Conservation (phyloP, 2,113 vertebrate genomes). For the Cynocephalus volans region DNA sequence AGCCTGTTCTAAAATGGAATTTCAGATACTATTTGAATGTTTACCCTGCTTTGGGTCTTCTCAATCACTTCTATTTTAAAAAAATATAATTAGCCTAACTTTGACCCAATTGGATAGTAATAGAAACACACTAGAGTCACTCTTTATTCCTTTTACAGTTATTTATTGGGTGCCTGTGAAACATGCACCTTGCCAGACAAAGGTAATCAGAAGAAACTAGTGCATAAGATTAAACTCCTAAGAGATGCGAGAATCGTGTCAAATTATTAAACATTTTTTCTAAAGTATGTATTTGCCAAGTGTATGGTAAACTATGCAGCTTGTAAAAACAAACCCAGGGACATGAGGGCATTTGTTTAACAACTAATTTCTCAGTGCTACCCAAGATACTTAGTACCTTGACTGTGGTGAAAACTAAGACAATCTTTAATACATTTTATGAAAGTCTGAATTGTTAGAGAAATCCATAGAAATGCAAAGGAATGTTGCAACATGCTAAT, state of each 20-base stretch:
- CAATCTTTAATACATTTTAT: background rate
- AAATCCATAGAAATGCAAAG: background rate
- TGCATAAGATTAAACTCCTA: background rate
- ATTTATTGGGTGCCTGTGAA: background rate
- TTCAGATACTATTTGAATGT: constrained; percentile 61
- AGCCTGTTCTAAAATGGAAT: constrained; percentile 10
- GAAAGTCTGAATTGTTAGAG: background rate
- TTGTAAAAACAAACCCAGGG: background rate
- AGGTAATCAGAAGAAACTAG: background rate
- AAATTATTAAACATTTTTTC: constrained; percentile 21
- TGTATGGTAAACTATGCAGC: background rate
- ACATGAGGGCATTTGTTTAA: background rate
- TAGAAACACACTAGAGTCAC: background rate
- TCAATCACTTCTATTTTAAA: constrained; percentile 55
- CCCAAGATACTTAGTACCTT: background rate
- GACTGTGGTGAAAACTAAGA: background rate
- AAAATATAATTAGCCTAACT: constrained; percentile 47
- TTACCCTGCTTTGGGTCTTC: background rate
- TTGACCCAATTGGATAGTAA: background rate
- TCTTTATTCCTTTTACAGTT: background rate
- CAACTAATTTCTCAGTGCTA: background rate
- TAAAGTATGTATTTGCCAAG: background rate
- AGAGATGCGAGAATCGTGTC: background rate
- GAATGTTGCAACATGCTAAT: background rate
- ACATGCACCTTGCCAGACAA: background rate